Conservation (phyloP, 2,888 invertebrate genomes). For the Callinectes sapidus region DNA sequence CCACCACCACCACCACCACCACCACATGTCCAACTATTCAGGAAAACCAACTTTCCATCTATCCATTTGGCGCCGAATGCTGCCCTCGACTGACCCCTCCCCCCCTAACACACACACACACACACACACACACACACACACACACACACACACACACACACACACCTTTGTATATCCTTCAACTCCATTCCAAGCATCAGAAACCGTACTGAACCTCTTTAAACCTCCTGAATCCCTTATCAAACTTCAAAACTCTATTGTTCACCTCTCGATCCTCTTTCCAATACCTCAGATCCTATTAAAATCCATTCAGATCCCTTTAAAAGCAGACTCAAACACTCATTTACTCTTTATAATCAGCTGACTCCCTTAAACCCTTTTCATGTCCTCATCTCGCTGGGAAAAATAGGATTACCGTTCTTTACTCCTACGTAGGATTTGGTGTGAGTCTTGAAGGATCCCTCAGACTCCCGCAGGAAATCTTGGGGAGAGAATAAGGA, state of each 20-base stretch:
- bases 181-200: not conserved
- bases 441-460: not conserved
- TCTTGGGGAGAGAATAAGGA: not conserved
- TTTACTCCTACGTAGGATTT: not conserved
- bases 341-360: not conserved
- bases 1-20: not conserved
- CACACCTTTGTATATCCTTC: not conserved
- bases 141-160: slow-evolving; percentile 25
- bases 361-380: not conserved
- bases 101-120: not conserved
- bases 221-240: not conserved
- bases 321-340: not conserved
- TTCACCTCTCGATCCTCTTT: not conserved
- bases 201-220: not conserved
- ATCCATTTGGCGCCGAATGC: not conserved
- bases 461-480: not conserved
- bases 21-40: not conserved
- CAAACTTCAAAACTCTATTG: not conserved
- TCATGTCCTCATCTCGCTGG: not conserved
- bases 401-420: not conserved
- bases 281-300: not conserved
- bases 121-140: slow-evolving; percentile 16
- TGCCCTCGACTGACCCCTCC: not conserved
- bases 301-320: not conserved
- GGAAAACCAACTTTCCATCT: not conserved